phyloP scores from a whole-genome alignment of 2,113 vertebrate species.

The Crotalus tigris region DNA sequence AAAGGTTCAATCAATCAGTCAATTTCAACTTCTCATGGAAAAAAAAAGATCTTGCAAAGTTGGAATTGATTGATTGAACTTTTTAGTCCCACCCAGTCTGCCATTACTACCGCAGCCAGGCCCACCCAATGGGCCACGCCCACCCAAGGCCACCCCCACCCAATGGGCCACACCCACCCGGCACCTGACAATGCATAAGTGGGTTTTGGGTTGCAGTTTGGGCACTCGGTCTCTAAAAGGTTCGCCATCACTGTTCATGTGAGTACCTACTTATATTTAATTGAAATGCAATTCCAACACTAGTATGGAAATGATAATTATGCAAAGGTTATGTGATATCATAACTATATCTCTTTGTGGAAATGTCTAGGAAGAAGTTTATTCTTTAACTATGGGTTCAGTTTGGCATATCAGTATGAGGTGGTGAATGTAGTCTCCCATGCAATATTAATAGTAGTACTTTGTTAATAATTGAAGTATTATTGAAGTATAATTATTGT shows the following conservation, averaged over 20 bases:
- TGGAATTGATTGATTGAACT: no score
- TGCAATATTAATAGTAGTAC: background rate
- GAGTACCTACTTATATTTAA: background rate
- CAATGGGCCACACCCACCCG: no score
- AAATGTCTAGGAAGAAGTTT: background rate
- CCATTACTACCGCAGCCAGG: no score
- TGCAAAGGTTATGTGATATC: background rate
- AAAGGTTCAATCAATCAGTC: no score
- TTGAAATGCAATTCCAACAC: background rate
- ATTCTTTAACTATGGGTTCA: background rate
- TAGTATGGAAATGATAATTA: background rate
- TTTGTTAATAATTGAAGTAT: background rate
- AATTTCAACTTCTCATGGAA: no score
- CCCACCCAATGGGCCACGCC: no score
- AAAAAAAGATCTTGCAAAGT: no score
- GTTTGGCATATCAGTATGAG: background rate
- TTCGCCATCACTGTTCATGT: background rate
- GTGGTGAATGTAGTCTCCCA: background rate
- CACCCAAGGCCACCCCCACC: no score
- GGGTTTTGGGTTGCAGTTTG: no score
- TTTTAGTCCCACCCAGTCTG: no score
- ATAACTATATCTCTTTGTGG: background rate
- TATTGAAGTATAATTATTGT: background rate
- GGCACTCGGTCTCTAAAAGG: no score
- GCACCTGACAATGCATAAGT: no score